Conservation (phyloP, 2,113 vertebrate genomes). For the Phalacrocorax carbo region DNA sequence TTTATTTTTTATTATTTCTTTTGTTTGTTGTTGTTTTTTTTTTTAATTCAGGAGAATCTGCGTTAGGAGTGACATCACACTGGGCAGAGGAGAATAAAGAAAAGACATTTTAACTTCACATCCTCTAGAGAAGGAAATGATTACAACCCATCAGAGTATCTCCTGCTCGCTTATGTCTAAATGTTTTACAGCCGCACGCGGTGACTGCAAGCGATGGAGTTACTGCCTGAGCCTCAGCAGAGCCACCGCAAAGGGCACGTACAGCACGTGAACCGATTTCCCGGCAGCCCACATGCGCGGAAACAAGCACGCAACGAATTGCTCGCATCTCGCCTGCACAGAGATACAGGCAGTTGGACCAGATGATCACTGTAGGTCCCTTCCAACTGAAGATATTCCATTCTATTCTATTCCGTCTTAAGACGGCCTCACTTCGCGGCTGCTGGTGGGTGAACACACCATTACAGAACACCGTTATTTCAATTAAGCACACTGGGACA, state of each 20-base stretch:
- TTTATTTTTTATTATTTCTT: background rate
- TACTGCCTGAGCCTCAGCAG: background rate
- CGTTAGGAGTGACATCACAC: constrained; percentile 35
- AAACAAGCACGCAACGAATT: fast-evolving
- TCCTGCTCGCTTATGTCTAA: background rate
- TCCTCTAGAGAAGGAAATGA: background rate
- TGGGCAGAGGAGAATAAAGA: background rate
- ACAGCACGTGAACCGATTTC: fast-evolving
- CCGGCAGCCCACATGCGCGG: fast-evolving
- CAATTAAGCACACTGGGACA: background rate
- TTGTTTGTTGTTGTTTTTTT: background rate
- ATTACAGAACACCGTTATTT: background rate
- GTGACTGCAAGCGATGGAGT: background rate
- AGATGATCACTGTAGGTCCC: background rate
- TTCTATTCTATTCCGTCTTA: too few species aligned
- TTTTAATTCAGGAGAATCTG: constrained; percentile 22
- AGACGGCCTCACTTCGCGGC: background rate
- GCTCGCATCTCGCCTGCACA: fast-evolving
- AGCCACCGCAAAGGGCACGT: background rate
- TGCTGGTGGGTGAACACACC: background rate
- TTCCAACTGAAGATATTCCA: background rate
- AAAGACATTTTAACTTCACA: background rate
- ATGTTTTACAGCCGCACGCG: background rate
- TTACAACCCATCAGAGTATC: background rate
- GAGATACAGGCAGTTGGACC: fast-evolving